phyloP scores from a whole-genome alignment of 37 sponge, comb jelly and placozoan genomes.

The Geodia barretti region DNA sequence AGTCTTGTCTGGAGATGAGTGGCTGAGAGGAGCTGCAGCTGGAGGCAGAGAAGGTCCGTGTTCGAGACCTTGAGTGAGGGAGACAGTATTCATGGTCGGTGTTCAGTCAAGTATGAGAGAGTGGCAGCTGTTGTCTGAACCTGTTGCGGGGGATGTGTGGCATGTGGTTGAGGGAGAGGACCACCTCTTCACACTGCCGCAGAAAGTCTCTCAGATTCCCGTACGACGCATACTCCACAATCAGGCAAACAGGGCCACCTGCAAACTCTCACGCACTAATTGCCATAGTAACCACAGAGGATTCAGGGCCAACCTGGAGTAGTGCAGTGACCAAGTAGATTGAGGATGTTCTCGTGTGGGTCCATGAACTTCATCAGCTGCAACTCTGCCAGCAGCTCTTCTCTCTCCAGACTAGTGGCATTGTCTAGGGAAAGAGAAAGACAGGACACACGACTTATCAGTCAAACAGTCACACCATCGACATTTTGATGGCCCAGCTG shows the following conservation, averaged over 20 bases:
- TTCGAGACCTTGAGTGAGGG: neutral
- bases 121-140: no score
- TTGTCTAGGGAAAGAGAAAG: no score
- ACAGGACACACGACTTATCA: no score
- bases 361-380: slow-evolving; percentile 56
- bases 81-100: no score
- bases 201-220: slow-evolving; percentile 63
- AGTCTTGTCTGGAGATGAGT: neutral
- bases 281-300: no score
- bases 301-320: slow-evolving; percentile 48
- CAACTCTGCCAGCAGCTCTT: slow-evolving; percentile 56
- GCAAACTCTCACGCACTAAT: no score
- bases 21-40: neutral
- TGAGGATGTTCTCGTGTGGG: slow-evolving; percentile 66
- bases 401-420: slow-evolving; percentile 21
- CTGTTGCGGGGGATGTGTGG: slow-evolving; percentile 13
- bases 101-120: no score
- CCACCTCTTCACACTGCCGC: slow-evolving; percentile 33
- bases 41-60: neutral
- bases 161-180: slow-evolving; percentile 13
- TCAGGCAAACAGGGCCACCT: slow-evolving; percentile 41
- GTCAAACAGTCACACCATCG: no score
- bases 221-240: slow-evolving; percentile 67
- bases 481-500: no score
- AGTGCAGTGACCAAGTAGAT: slow-evolving; percentile 63